Conservation (phyloP, 2,888 invertebrate species). For the Phyllotreta striolata region DNA sequence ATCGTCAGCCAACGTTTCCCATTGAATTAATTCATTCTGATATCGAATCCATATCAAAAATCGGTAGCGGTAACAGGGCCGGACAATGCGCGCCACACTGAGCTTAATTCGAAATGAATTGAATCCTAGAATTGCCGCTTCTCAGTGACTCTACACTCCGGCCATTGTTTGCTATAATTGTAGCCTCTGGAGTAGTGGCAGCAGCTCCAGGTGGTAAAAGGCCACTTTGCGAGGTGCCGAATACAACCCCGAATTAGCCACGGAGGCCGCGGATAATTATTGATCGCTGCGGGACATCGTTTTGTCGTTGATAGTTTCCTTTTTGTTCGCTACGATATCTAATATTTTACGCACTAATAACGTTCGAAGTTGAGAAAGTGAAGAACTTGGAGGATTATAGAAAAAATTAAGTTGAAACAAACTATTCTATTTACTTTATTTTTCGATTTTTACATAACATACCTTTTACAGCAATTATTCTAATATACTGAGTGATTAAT, state of each 20-base stretch:
- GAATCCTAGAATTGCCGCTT: slow-evolving; percentile 58
- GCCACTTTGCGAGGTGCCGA: slow-evolving; percentile 50
- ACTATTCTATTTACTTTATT: slow-evolving; percentile 54
- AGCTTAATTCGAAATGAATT: slow-evolving; percentile 60
- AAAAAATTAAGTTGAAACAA: slow-evolving; percentile 49
- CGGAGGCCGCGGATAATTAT: slow-evolving; percentile 37
- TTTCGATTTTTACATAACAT: slow-evolving; percentile 56
- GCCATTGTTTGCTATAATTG: slow-evolving; percentile 60
- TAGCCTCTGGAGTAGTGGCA: slow-evolving; percentile 61
- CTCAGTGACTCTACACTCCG: slow-evolving; percentile 58
- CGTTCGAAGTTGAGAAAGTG: neutral
- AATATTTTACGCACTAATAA: too few relatives aligned
- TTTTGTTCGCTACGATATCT: neutral
- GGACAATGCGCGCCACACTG: slow-evolving; percentile 59
- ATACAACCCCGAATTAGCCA: slow-evolving; percentile 41
- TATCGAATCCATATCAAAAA: slow-evolving; percentile 40
- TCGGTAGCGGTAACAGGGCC: slow-evolving; percentile 53
- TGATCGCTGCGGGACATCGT: slow-evolving; percentile 32
- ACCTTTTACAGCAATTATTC: slow-evolving; percentile 52
- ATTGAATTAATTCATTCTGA: slow-evolving; percentile 38
- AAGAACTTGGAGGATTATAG: slow-evolving; percentile 13
- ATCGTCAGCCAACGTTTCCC: slow-evolving; percentile 43
- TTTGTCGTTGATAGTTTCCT: slow-evolving; percentile 10
- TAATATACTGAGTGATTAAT: slow-evolving; percentile 48
- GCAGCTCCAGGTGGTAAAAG: slow-evolving; percentile 59